Evolutionary conservation across 2,113 vertebrate species (phyloP), one percentile per base, ranked within the genome.

Genomic region (Cephalopterus ornatus): DNA sequence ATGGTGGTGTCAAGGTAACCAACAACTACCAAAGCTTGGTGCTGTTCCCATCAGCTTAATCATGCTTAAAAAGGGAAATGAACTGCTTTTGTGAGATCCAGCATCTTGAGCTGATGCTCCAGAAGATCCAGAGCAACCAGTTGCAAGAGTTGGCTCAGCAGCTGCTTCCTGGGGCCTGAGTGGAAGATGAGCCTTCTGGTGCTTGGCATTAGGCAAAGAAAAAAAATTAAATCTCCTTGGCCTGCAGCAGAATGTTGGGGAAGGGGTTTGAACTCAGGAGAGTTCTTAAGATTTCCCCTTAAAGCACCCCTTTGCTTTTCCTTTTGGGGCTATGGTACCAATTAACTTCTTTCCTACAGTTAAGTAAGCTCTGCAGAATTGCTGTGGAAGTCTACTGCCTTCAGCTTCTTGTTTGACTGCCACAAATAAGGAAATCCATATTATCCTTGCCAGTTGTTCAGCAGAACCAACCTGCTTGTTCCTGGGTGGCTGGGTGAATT

Each of bases 401-500:
- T 81, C 61, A 47, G 39, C 74, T 82, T 78, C 70, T 65, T 55
- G 32, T 89, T 67, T 90, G 81, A 19, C 47, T 93, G 56, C 78
- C 85, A 61, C 46, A 52, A 71, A 58, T 21, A 52, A 49, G 63
- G 71, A 94, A 94, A 85, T 58, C 53, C 0, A 3, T 73, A 58
- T 70, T 18, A 62, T 90, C 10, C 47, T 91, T 80, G 63, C 85
- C 76, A 66, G 88, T 59, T 84, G 33, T 78, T 91, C 71, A 66
- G 93, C 63, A 93, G 88, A 96, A 92, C 74, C 53, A 94, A 80
- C 59, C 67, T 92, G 33, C 82, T 92, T 94, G 91, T 44, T 95
- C 66, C 71, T 90, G 84, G 22, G 61, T 0, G 1, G 9, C 55
- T 82, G 81, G 33, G 33, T 77, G 81, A 95, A 88, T 88, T 59